Conservation (phyloP, 2,888 invertebrate genomes). For the Thecocarcelia acutangulata region DNA sequence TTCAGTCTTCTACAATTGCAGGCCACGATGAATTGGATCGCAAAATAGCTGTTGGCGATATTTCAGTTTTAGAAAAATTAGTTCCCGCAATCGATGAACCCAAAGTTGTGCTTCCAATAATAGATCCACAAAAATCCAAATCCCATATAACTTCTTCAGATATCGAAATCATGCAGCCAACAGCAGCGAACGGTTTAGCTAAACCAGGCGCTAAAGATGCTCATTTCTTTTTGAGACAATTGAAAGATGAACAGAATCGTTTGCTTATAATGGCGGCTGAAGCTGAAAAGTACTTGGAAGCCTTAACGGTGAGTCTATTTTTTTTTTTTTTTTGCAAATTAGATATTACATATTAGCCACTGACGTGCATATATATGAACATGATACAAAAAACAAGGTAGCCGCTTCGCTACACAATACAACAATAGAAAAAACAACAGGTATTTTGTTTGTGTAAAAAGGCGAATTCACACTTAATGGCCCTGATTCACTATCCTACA, state of each 20-base stretch:
- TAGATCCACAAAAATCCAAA: slow-evolving; percentile 37
- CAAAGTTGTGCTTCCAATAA: slow-evolving; percentile 54
- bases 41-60: slow-evolving; percentile 43
- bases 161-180: not conserved
- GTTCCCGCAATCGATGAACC: slow-evolving; percentile 44
- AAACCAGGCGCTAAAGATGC: slow-evolving; percentile 83
- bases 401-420: no score
- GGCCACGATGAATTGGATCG: slow-evolving; percentile 75
- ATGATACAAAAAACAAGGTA: no score
- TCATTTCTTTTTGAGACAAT: slow-evolving; percentile 88
- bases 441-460: no score
- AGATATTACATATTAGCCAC: no score
- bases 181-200: slow-evolving; percentile 41
- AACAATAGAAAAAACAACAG: no score
- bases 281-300: slow-evolving; percentile 87
- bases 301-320: slow-evolving; percentile 80
- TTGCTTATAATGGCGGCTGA: slow-evolving; percentile 86
- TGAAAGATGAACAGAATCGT: slow-evolving; percentile 88
- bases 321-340: no score
- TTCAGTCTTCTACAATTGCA: slow-evolving; percentile 28
- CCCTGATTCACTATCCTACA: no score
- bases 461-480: no score
- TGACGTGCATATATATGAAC: no score
- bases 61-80: slow-evolving; percentile 45
- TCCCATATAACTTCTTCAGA: slow-evolving; percentile 16